phyloP scores from a whole-genome alignment of 2,888 invertebrate genomes.

The Hirudinaria manillensis region DNA sequence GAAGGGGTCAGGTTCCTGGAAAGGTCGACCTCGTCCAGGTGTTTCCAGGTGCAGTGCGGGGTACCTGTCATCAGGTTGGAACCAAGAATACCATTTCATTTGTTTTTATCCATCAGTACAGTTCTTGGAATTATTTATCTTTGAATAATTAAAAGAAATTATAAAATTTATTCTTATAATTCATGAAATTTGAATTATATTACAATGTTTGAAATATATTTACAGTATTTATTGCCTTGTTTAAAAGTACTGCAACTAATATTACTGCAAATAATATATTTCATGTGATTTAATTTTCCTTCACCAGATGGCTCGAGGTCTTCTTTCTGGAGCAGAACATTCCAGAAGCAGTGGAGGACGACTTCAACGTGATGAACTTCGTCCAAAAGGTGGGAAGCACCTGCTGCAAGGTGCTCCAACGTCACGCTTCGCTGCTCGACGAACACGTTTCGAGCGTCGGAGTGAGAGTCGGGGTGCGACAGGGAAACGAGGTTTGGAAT shows the following conservation, averaged over 20 bases:
- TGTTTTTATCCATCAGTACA: too few species aligned
- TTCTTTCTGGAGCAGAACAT: constrained; percentile 2
- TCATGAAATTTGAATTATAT: too few species aligned
- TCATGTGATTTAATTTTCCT: not conserved
- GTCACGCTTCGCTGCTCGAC: constrained; percentile 7
- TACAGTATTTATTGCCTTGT: too few species aligned
- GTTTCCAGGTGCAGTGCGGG: not conserved
- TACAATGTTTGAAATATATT: too few species aligned
- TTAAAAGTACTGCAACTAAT: too few species aligned
- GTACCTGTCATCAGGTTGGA: not conserved
- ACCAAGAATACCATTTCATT: not conserved
- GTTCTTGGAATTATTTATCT: too few species aligned
- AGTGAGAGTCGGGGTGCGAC: not conserved
- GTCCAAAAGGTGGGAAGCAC: not conserved
- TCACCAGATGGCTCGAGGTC: constrained; percentile 13
- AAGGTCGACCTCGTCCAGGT: not conserved
- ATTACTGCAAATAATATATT: too few species aligned
- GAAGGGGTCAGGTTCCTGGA: constrained; percentile 15
- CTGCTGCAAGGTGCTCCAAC: not conserved
- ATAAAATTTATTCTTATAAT: too few species aligned
- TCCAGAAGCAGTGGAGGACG: constrained; percentile 1
- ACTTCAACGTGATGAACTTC: constrained; percentile 8
- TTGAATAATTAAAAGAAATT: too few species aligned
- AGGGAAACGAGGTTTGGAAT: not conserved
- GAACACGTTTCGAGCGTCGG: not conserved